phyloP scores from a whole-genome alignment of 1,140 invertebrate genomes.

The Drosophila lacteicornis region DNA sequence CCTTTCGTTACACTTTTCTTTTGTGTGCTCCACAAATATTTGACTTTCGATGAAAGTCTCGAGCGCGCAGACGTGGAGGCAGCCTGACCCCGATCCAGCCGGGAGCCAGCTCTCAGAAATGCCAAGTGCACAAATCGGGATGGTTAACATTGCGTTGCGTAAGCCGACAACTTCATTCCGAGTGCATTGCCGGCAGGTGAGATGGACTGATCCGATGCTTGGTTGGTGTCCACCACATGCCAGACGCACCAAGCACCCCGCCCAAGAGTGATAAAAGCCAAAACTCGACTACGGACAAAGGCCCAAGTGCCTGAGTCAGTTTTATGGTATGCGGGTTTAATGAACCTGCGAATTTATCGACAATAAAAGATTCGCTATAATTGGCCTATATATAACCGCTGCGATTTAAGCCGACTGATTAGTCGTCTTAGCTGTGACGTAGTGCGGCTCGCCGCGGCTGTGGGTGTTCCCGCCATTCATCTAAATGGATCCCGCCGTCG shows the following conservation, averaged over 20 bases:
- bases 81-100: constrained; percentile 64
- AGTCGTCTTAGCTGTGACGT: constrained; percentile 39
- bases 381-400: constrained; percentile 70
- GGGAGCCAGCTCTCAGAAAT: constrained; percentile 55
- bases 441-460: constrained; percentile 12
- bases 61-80: constrained; percentile 50
- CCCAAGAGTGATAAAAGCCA: constrained; percentile 35
- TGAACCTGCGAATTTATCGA: constrained; percentile 77
- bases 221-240: constrained; percentile 51
- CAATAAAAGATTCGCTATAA: constrained; percentile 76
- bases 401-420: constrained; percentile 54
- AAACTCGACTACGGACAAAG: constrained; percentile 16
- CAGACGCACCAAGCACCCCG: constrained; percentile 40
- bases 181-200: constrained; percentile 31
- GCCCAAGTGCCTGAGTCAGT: constrained; percentile 43
- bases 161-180: constrained; percentile 58
- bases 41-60: constrained; percentile 80
- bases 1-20: constrained; percentile 78
- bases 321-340: constrained; percentile 60
- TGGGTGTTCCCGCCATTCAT: constrained; percentile 75
- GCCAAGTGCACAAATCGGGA: constrained; percentile 54
- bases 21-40: constrained; percentile 75
- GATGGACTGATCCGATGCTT: constrained; percentile 10
- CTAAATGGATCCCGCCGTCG: constrained; percentile 30
- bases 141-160: constrained; percentile 70